Conservation (phyloP, 2,113 vertebrate species). For the Planiliza haematocheilus region DNA sequence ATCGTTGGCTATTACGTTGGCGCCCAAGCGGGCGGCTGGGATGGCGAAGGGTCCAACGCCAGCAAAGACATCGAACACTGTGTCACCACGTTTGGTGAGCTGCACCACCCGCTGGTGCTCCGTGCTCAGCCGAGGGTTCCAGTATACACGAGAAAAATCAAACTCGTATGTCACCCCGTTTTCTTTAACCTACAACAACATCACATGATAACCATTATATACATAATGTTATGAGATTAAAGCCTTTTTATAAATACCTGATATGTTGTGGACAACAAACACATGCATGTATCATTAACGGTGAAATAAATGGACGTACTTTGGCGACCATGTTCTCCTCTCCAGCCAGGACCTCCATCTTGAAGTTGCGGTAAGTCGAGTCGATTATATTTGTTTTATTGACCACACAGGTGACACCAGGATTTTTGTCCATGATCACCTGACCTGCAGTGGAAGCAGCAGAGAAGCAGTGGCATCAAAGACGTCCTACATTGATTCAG, state of each 20-base stretch:
- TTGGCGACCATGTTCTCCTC: slow-evolving; percentile 93
- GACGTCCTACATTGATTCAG: too few species aligned
- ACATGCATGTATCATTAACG: not conserved
- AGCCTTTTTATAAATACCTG: too few species aligned
- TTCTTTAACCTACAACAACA: slow-evolving; percentile 89
- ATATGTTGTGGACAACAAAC: not conserved
- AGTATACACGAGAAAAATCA: slow-evolving; percentile 97
- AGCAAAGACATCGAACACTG: slow-evolving; percentile 93
- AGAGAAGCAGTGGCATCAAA: not conserved
- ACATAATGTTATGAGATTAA: too few species aligned
- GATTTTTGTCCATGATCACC: slow-evolving; percentile 97
- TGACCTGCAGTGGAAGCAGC: slow-evolving; percentile 83
- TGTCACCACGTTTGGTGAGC: slow-evolving; percentile 85
- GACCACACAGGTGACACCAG: slow-evolving; percentile 93
- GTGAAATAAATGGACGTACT: slow-evolving; percentile 69
- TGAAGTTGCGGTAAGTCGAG: slow-evolving; percentile 93
- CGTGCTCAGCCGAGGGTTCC: slow-evolving; percentile 96
- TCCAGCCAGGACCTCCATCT: slow-evolving; percentile 95
- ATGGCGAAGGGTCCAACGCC: slow-evolving; percentile 94
- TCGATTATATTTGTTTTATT: slow-evolving; percentile 95
- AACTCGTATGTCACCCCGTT: slow-evolving; percentile 90
- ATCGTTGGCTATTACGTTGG: slow-evolving; percentile 91
- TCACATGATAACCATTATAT: not conserved
- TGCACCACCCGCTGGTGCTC: slow-evolving; percentile 89
- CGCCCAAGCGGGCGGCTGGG: slow-evolving; percentile 89